Base-by-base conservation (phyloP, 2,888 invertebrate genomes). In the Pheosia gnoma region DNA sequence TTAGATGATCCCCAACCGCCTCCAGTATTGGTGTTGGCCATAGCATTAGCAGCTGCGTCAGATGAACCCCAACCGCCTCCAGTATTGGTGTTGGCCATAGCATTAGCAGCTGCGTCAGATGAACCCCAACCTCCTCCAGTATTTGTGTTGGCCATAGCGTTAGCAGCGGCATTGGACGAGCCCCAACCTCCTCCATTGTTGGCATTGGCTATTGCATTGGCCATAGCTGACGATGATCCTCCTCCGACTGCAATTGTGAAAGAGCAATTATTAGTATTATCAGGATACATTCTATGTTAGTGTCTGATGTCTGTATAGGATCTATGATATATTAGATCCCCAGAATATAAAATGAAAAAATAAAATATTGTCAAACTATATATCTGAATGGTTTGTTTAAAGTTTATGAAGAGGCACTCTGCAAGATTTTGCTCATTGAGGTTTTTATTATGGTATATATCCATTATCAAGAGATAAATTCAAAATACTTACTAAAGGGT, bases 21-120 rank as follows among this genome's bases (percentile, higher is more conserved):
- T 37, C 37, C 53, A 37, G 6, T 11, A 6, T 53, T 37, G 53
- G 37, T 36, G 11, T 53, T 53, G 37, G 53, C 62, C 11, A 60
- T 49, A 0, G 60, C 63, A 39, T 67, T 65, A 36, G 65, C 64
- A n/a, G 38, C 37, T 10, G 60, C 64, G 13, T 53, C 8, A 25
- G 51, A 13, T 25, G 51, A 51, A 0, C 10, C 45, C 45, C 45
- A 47, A 25, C 37, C 37, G 0, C 37, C 53, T 53, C 53, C 53
- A 11, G 4, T 37, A 3, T 53, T 37, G 2, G 53, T 9, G 11
- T 53, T 53, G 11, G 53, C 43, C 36, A 6, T 41, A 66, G 7
- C 59, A 8, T 52, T 36, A 3, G 52, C 52, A 9, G 8, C 13
- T 36, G 52, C 36, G 10, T 52, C 5, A n/a, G 49, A 11, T n/a